Evolutionary conservation across 2,113 vertebrate genomes (phyloP).

Genomic region (Bos taurus): DNA sequence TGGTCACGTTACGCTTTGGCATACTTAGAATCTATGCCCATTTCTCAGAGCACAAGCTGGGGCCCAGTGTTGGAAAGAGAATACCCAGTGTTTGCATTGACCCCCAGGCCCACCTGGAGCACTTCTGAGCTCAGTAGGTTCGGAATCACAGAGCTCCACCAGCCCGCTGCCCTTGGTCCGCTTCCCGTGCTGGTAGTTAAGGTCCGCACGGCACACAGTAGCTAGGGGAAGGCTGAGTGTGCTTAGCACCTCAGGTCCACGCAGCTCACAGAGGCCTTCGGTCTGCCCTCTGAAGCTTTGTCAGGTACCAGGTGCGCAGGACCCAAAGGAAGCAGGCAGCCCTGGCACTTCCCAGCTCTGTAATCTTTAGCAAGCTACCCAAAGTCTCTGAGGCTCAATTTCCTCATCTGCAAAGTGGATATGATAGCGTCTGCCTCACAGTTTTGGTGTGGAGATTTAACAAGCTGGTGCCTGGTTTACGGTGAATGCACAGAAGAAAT

Average conservation of each 20-base stretch:
- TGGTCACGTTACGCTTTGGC: fast-evolving
- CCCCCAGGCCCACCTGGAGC: background rate
- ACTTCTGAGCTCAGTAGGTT: background rate
- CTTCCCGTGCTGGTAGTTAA: background rate
- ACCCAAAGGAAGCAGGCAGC: background rate
- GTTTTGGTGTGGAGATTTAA: background rate
- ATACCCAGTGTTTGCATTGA: background rate
- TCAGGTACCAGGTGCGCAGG: background rate
- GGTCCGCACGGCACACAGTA: background rate
- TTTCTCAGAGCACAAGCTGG: background rate
- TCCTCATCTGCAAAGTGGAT: background rate
- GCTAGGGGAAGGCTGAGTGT: background rate
- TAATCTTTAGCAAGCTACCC: background rate
- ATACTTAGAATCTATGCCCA: background rate
- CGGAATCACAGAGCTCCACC: background rate
- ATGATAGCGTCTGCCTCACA: background rate
- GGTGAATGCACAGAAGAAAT: background rate
- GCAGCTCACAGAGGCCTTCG: background rate
- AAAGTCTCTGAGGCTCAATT: background rate
- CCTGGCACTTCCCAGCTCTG: background rate
- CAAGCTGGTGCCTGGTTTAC: background rate
- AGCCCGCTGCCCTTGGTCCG: fast-evolving
- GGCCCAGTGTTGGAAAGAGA: background rate
- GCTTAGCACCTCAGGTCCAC: background rate
- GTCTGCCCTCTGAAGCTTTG: background rate